These are phyloP conservation scores for Ochlodes sylvanus DNA, from an alignment of 2,888 invertebrate genomes.

Conservation along the genomic window DNA sequence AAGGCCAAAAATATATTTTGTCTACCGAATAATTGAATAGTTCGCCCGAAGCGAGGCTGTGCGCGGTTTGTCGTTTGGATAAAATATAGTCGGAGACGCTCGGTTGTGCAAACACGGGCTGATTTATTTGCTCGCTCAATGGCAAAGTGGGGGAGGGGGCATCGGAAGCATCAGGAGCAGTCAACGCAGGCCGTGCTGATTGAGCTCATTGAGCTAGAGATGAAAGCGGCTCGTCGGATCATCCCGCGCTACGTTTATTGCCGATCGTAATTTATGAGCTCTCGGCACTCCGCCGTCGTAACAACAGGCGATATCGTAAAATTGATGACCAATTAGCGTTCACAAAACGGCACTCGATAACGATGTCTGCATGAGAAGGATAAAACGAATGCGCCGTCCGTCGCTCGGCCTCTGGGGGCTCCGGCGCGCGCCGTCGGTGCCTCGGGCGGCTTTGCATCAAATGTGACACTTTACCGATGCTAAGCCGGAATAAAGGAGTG, in stretches of 20 bases:
- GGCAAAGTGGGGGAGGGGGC: too few species aligned
- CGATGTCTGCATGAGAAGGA: constrained; percentile 10
- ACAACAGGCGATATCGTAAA: constrained; percentile 16
- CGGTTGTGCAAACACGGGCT: neutral
- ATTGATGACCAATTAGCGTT: constrained; percentile 30
- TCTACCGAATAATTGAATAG: neutral
- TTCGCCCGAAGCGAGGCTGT: neutral
- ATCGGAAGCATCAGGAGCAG: too few species aligned
- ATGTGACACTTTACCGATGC: constrained; percentile 1
- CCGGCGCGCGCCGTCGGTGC: neutral
- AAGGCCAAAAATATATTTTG: neutral
- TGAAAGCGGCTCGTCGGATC: neutral
- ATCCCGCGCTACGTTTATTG: constrained; percentile 5
- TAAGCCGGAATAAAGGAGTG: neutral
- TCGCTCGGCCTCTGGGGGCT: neutral
- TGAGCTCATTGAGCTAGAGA: neutral
- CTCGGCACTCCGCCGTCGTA: constrained; percentile 11
- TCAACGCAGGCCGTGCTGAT: neutral
- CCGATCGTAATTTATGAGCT: constrained; percentile 14
- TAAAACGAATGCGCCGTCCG: constrained; percentile 15
- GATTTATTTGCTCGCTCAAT: neutral
- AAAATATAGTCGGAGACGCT: neutral
- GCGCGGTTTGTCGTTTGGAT: neutral
- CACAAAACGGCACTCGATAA: constrained; percentile 22
- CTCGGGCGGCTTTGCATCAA: constrained; percentile 8